These are phyloP conservation scores for Bradypodion pumilum DNA, from an alignment of 2,797 vertebrate genomes.

Conservation along the genomic window DNA sequence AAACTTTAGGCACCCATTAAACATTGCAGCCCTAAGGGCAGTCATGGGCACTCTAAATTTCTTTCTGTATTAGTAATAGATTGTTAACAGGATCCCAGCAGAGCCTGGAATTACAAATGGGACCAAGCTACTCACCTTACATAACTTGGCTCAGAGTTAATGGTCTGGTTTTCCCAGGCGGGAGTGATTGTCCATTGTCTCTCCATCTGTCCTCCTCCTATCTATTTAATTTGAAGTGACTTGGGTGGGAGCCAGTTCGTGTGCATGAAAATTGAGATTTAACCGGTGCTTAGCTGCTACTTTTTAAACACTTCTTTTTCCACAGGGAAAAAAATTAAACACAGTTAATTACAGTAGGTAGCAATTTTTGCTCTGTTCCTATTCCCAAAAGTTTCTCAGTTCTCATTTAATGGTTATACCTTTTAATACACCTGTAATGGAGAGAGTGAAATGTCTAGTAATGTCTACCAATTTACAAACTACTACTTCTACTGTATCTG, in stretches of 20 bases:
- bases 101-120: conserved; percentile 52
- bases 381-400: conserved; percentile 51
- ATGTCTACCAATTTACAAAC: conserved; percentile 24
- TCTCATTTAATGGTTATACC: conserved; percentile 47
- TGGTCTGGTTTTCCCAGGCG: conserved; percentile 34
- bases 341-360: conserved; percentile 51
- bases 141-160: conserved; percentile 39
- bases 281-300: conserved; percentile 39
- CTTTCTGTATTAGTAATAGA: conserved; percentile 31
- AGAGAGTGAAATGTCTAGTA: not conserved
- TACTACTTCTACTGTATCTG: too few relatives aligned
- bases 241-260: conserved; percentile 14
- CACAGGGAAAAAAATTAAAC: conserved; percentile 14
- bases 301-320: conserved; percentile 48
- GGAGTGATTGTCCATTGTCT: conserved; percentile 48
- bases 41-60: conserved; percentile 32
- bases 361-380: conserved; percentile 54
- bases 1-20: conserved; percentile 41
- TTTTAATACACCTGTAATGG: conserved; percentile 28
- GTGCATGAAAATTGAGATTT: conserved; percentile 35
- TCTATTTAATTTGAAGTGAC: conserved; percentile 45
- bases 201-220: conserved; percentile 40
- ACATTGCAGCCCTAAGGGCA: conserved; percentile 7
- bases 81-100: conserved; percentile 48
- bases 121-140: conserved; percentile 52